A percentile compares a stretch with the other conserved stretches of the same genome.
Conservation (phyloP, 2,797 vertebrate genomes). For the Chelidonichthys spinosus region DNA sequence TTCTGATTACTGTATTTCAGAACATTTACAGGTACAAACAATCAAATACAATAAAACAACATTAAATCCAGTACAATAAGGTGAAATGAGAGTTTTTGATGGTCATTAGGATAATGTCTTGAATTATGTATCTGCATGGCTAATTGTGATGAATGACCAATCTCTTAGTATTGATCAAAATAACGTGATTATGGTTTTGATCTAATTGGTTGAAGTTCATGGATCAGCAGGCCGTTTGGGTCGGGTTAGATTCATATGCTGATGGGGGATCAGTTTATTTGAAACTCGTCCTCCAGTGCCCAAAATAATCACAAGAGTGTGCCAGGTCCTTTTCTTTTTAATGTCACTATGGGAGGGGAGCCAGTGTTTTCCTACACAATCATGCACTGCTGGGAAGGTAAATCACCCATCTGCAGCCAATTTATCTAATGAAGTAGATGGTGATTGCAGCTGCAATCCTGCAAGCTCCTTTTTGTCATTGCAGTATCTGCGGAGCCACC, state of each 20-base stretch:
- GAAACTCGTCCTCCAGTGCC: neutral
- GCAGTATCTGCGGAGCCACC: slow-evolving; percentile 21
- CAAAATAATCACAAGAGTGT: slow-evolving; percentile 3
- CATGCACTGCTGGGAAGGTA: slow-evolving; percentile 31
- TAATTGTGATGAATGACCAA: no score
- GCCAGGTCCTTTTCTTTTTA: slow-evolving; percentile 27
- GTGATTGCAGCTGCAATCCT: slow-evolving; percentile 63
- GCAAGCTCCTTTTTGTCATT: slow-evolving; percentile 43
- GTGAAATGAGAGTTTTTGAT: no score
- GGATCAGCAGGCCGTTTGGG: no score
- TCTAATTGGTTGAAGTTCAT: no score
- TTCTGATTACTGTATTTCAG: no score
- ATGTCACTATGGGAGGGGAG: slow-evolving; percentile 8
- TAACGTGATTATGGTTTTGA: no score
- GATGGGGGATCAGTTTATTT: neutral
- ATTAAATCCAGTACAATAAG: no score
- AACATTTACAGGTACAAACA: no score
- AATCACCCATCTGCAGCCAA: slow-evolving; percentile 65
- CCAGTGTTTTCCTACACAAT: slow-evolving; percentile 52
- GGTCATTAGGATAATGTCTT: no score
- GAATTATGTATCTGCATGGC: no score
- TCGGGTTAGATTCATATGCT: neutral
- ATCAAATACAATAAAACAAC: no score
- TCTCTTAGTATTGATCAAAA: no score
- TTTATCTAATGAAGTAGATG: slow-evolving; percentile 69